phyloP scores from a whole-genome alignment of 1,140 invertebrate genomes.

The Papilio polyxenes region DNA sequence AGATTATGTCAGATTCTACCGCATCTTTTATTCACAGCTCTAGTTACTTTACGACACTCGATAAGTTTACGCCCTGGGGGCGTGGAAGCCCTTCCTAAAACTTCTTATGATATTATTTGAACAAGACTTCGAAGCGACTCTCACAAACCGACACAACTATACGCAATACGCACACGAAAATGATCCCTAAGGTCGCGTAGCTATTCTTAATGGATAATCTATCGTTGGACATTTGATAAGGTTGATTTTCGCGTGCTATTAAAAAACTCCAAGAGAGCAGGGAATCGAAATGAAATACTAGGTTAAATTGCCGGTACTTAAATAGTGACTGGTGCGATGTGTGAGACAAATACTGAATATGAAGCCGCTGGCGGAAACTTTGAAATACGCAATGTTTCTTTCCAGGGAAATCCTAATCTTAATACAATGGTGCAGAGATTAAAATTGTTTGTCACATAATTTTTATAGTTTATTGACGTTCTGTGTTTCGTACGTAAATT shows the following conservation, averaged over 20 bases:
- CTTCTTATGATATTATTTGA: slow-evolving; percentile 76
- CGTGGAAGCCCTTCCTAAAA: slow-evolving; percentile 66
- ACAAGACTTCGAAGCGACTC: slow-evolving; percentile 57
- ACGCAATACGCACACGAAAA: slow-evolving; percentile 54
- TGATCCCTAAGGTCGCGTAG: slow-evolving; percentile 46
- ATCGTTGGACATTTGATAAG: slow-evolving; percentile 44
- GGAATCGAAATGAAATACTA: slow-evolving; percentile 65
- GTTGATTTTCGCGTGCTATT: slow-evolving; percentile 48
- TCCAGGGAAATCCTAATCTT: slow-evolving; percentile 40
- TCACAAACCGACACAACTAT: slow-evolving; percentile 49
- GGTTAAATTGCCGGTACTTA: slow-evolving; percentile 73
- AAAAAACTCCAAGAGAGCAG: slow-evolving; percentile 42
- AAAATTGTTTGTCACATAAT: slow-evolving; percentile 38
- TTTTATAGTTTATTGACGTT: slow-evolving; percentile 53
- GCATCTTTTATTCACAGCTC: slow-evolving; percentile 38
- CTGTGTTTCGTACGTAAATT: slow-evolving; percentile 57
- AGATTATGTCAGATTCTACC: background rate
- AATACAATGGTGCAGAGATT: slow-evolving; percentile 31
- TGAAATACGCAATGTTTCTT: slow-evolving; percentile 42
- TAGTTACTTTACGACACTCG: slow-evolving; percentile 50
- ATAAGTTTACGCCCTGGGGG: slow-evolving; percentile 67
- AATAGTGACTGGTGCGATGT: slow-evolving; percentile 63
- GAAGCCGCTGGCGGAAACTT: slow-evolving; percentile 54
- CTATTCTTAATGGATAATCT: slow-evolving; percentile 42
- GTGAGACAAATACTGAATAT: slow-evolving; percentile 69